Evolutionary conservation across 2,113 vertebrate species (phyloP).

Genomic region (Motacilla tschutschensis): DNA sequence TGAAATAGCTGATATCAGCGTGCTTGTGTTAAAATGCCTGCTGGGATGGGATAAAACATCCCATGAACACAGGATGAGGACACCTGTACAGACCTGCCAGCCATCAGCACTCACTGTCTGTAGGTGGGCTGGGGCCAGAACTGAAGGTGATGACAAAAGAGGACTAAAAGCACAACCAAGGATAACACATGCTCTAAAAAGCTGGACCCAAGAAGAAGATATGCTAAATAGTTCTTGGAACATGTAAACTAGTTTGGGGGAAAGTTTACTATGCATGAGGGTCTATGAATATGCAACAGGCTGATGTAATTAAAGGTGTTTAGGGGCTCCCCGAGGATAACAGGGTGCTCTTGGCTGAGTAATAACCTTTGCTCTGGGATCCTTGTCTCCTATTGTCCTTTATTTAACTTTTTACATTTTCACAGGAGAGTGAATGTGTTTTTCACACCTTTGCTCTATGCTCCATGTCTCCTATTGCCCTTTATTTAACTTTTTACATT

Average conservation of each 20-base stretch:
- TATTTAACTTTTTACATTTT: background rate
- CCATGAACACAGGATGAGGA: background rate
- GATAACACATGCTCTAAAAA: background rate
- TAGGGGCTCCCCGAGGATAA: background rate
- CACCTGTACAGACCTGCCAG: background rate
- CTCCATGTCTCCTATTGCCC: background rate
- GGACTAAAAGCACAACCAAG: background rate
- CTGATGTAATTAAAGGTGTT: background rate
- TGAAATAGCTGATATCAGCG: background rate
- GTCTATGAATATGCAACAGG: background rate
- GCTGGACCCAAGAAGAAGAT: background rate
- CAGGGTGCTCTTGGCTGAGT: background rate
- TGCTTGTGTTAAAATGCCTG: background rate
- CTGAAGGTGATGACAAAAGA: background rate
- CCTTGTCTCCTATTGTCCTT: background rate
- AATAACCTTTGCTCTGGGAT: background rate
- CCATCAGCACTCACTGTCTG: background rate
- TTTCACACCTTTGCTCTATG: background rate
- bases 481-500: background rate
- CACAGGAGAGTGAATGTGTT: background rate
- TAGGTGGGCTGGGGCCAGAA: background rate
- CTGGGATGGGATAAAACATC: background rate
- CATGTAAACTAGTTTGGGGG: background rate
- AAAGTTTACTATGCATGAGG: background rate
- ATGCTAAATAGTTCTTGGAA: background rate